Base-by-base conservation (phyloP, 2,888 invertebrate genomes). In the Prenolepis imparis region DNA sequence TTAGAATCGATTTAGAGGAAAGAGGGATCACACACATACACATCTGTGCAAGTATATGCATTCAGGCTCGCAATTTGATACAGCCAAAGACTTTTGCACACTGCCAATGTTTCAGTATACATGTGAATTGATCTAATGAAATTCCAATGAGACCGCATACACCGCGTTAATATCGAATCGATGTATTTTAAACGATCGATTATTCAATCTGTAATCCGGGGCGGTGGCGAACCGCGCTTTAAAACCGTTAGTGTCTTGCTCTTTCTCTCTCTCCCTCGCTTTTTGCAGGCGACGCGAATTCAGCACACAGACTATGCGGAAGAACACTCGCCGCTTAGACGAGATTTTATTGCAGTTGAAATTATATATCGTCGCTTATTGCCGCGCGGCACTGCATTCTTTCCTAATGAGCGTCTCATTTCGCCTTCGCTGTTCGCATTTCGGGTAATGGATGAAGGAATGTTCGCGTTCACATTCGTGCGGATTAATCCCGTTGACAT, bases 391-490 rank as follows among this genome's bases (percentile, higher is more conserved):
- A 59, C 84, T 82, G 86, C 91, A 93, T 94, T 94, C 93, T 90
- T 92, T 91, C 92, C 90, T 94, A 94, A 94, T 92, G 91, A 93
- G 91, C 89, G 90, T 72, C 86, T 89, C 85, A 88, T 90, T 91
- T 88, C 89, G 80, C 85, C 89, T 88, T 88, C 88, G 81, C 84
- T 85, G 87, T 85, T 87, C 90, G 91, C 92, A 92, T 93, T 93
- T 94, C 92, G 93, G 93, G 93, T 93, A 94, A 93, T 92, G 90
- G 92, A 93, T 92, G 93, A 90, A 93, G 92, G 93, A 94, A 94
- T 94, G 92, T 90, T 87, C 73, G 44, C 28, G 11, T 44, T 24
- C 15, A 75, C 61, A 15, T 18, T 36, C 18, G 41, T 15, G 32
- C 32, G 52, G 5, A 66, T 77, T 77, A 77, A 66, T 66, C n/a